Conservation (phyloP, 1,140 invertebrate genomes). For the Trichoplusia ni region DNA sequence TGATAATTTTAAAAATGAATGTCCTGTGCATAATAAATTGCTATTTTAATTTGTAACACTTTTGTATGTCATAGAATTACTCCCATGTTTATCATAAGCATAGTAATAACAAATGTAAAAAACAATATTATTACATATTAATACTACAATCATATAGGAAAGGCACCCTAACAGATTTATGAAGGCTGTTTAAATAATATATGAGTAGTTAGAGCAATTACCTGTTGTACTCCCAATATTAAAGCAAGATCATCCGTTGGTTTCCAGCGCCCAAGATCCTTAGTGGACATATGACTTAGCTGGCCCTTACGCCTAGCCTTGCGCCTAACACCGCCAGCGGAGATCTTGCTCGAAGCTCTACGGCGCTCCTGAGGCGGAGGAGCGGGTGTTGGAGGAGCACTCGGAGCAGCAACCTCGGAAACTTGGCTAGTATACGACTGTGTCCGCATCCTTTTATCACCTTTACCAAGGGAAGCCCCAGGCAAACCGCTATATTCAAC, state of each 20-base stretch:
- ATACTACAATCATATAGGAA: too few species aligned
- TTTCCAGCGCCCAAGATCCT: slow-evolving; percentile 97
- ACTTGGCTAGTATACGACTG: slow-evolving; percentile 83
- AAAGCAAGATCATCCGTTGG: slow-evolving; percentile 97
- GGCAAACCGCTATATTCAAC: slow-evolving; percentile 92
- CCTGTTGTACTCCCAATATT: slow-evolving; percentile 96
- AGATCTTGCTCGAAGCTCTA: slow-evolving; percentile 60
- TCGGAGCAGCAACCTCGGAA: slow-evolving; percentile 79
- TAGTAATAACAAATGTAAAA: too few species aligned
- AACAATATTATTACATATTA: too few species aligned
- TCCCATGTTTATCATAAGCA: too few species aligned
- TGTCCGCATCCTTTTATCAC: slow-evolving; percentile 79
- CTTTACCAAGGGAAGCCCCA: slow-evolving; percentile 82
- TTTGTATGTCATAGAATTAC: too few species aligned
- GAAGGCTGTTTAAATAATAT: too few species aligned
- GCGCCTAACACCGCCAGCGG: slow-evolving; percentile 66
- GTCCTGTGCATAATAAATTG: too few species aligned
- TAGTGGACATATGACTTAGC: slow-evolving; percentile 85
- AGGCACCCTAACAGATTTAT: too few species aligned
- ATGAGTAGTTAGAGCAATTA: too few species aligned
- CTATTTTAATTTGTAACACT: too few species aligned
- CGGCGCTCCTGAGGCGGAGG: slow-evolving; percentile 62
- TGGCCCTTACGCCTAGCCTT: slow-evolving; percentile 83
- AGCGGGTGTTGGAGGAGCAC: slow-evolving; percentile 67
- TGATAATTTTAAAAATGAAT: too few species aligned